Conservation (phyloP, 92 coral and sea anemone species). For the Nematostella vectensis region DNA sequence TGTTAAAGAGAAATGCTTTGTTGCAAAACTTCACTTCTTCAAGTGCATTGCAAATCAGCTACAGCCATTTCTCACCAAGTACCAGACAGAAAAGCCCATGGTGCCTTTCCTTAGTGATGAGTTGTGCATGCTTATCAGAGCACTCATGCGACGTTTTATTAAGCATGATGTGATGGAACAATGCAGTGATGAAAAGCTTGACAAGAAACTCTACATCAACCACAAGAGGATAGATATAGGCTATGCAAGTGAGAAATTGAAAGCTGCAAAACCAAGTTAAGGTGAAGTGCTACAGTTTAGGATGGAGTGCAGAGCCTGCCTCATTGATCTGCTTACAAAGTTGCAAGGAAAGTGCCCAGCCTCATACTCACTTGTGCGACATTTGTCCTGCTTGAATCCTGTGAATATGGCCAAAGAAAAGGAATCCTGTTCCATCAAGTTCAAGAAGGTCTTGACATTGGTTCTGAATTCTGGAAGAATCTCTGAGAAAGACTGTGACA, state of each 20-base stretch:
- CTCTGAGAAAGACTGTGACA: too few relatives aligned
- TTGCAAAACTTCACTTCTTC: conserved; percentile 35
- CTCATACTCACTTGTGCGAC: conserved; percentile 38
- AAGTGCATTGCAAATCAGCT: conserved; percentile 41
- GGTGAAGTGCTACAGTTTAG: conserved; percentile 44
- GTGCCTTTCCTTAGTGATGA: conserved; percentile 31
- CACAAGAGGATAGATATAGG: conserved; percentile 36
- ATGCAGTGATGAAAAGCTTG: conserved; percentile 19
- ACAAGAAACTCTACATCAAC: conserved; percentile 9
- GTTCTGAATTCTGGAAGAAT: conserved; percentile 30
- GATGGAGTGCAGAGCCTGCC: conserved; percentile 47
- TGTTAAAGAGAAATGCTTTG: conserved; percentile 29
- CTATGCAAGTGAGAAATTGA: conserved; percentile 33
- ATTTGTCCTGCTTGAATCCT: conserved; percentile 41
- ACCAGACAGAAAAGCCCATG: conserved; percentile 23
- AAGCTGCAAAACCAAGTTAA: conserved; percentile 18
- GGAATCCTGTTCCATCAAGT: conserved; percentile 26
- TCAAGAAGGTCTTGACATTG: conserved; percentile 29
- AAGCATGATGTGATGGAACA: conserved; percentile 25
- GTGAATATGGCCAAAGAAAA: conserved; percentile 25
- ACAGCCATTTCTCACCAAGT: conserved; percentile 22
- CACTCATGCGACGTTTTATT: conserved; percentile 31
- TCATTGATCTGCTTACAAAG: conserved; percentile 30
- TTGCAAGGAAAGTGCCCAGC: conserved; percentile 35
- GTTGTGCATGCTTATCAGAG: conserved; percentile 21